A percentile compares a stretch with the other conserved stretches of the same genome.
Evolutionary conservation across 2,888 invertebrate genomes (phyloP).

Genomic region (Volucella inanis): DNA sequence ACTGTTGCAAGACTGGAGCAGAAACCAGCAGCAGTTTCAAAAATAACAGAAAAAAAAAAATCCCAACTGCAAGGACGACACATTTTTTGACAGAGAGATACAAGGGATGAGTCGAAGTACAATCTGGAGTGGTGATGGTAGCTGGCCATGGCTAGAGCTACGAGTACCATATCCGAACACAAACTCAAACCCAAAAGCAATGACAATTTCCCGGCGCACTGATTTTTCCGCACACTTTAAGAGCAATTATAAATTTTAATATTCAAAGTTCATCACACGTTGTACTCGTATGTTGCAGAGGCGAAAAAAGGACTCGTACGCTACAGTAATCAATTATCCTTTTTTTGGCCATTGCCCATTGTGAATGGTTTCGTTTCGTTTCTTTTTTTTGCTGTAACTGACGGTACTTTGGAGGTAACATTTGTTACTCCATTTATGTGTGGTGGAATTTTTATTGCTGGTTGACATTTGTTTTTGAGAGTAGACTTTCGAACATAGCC

Average conservation of each 20-base stretch:
- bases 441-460: constrained; percentile 73
- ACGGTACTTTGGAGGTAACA: constrained; percentile 53
- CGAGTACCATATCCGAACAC: neutral
- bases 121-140: neutral
- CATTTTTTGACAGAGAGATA: constrained; percentile 69
- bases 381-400: neutral
- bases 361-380: constrained; percentile 20
- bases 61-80: constrained; percentile 67
- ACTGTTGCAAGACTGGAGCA: constrained; percentile 50
- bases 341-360: constrained; percentile 63
- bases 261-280: constrained; percentile 75
- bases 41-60: constrained; percentile 35
- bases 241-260: constrained; percentile 75
- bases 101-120: neutral
- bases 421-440: constrained; percentile 70
- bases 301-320: constrained; percentile 71
- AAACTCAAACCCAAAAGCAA: constrained; percentile 34
- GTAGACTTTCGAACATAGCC: constrained; percentile 29
- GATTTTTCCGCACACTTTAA: constrained; percentile 75
- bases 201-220: constrained; percentile 74
- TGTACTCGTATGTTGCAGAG: constrained; percentile 45
- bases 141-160: neutral
- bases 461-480: constrained; percentile 70
- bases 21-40: neutral
- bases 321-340: constrained; percentile 74